These are phyloP conservation scores for Habroteleia sp. DNA, from an alignment of 2,888 invertebrate species.

Conservation along the genomic window DNA sequence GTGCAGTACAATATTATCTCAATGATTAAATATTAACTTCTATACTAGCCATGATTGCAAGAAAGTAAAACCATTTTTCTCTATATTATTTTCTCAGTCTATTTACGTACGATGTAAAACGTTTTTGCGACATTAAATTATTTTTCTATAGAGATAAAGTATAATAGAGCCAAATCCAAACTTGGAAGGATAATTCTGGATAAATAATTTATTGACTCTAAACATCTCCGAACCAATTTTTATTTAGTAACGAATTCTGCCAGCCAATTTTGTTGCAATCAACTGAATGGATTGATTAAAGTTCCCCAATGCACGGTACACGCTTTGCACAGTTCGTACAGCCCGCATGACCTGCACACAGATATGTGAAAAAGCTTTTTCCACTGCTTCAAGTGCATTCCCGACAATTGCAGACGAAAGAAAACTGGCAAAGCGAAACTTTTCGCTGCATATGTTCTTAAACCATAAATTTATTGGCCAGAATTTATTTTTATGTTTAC, in stretches of 20 bases:
- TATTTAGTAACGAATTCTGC: slow-evolving; percentile 30
- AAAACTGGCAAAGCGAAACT: slow-evolving; percentile 51
- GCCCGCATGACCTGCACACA: slow-evolving; percentile 32
- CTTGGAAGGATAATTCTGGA: too few relatives aligned
- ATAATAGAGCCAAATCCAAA: too few relatives aligned
- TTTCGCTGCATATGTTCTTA: slow-evolving; percentile 40
- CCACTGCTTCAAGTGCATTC: slow-evolving; percentile 37
- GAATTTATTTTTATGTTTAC: slow-evolving; percentile 37
- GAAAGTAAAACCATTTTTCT: too few relatives aligned
- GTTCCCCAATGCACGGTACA: slow-evolving; percentile 49
- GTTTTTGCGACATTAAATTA: too few relatives aligned
- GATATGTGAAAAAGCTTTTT: slow-evolving; percentile 45
- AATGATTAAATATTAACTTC: too few relatives aligned
- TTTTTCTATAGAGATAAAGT: too few relatives aligned
- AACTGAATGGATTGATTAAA: slow-evolving; percentile 56
- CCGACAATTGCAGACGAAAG: slow-evolving; percentile 32
- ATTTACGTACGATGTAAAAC: too few relatives aligned
- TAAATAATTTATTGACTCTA: slow-evolving; percentile 5
- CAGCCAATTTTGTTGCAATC: slow-evolving; percentile 45
- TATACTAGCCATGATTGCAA: too few relatives aligned
- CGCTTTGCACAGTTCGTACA: slow-evolving; percentile 42
- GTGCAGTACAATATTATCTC: too few relatives aligned
- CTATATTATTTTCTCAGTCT: too few relatives aligned
- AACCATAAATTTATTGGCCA: slow-evolving; percentile 40
- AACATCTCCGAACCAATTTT: slow-evolving; percentile 27